A percentile compares a stretch with the other conserved stretches of the same genome.
These are phyloP conservation scores for Dryococelus australis DNA, from an alignment of 2,888 invertebrate species.

Conservation along the genomic window DNA sequence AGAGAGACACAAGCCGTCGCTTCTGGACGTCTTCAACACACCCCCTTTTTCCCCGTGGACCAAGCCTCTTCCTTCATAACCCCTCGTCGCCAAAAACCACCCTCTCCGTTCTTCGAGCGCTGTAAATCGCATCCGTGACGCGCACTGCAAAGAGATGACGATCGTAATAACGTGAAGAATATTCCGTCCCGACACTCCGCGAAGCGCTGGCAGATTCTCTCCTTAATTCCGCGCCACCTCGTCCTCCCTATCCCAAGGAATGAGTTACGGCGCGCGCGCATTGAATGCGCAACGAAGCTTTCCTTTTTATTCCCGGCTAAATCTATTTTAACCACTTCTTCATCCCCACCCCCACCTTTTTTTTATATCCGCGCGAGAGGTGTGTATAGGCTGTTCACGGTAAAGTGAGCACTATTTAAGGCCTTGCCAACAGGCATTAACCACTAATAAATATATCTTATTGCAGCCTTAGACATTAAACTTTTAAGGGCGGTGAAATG, in stretches of 20 bases:
- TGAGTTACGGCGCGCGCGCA: constrained; percentile 1
- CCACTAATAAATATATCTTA: too few species aligned
- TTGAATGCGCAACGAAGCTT: background rate
- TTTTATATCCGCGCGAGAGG: background rate
- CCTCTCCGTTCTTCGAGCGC: background rate
- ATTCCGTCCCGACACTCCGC: background rate
- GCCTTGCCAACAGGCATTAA: too few species aligned
- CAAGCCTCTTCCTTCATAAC: too few species aligned
- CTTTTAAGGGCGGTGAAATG: too few species aligned
- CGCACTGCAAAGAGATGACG: background rate
- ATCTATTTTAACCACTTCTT: constrained; percentile 16
- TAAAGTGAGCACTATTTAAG: too few species aligned
- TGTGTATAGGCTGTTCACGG: too few species aligned
- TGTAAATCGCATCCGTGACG: constrained; percentile 6
- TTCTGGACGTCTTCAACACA: background rate
- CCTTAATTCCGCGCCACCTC: background rate
- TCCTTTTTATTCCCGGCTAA: background rate
- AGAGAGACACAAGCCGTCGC: background rate
- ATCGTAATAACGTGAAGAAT: constrained; percentile 8
- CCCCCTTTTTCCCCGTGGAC: background rate
- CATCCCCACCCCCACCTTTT: background rate
- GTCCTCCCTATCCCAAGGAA: background rate
- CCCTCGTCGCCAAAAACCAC: background rate
- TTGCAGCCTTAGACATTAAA: too few species aligned
- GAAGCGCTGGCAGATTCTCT: background rate